Evolutionary conservation across 2,113 vertebrate species (phyloP).

Genomic region (Etia nguti): DNA sequence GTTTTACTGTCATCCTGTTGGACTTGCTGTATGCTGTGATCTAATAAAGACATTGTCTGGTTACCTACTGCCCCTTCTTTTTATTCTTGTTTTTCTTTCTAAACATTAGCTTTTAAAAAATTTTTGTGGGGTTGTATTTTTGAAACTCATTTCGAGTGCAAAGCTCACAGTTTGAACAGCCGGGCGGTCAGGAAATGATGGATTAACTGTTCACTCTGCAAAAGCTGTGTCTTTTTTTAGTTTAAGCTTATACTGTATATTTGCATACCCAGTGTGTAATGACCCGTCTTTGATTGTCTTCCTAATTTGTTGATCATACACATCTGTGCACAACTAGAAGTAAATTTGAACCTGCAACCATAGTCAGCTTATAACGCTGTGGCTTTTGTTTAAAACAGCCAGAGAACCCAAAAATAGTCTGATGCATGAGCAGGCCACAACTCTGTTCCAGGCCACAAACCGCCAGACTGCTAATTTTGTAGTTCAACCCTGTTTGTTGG

Average conservation of each 20-base stretch:
- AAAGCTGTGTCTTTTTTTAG: neutral
- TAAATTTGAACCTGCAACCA: neutral
- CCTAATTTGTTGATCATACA: neutral
- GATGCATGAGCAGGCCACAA: neutral
- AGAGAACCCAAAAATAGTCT: neutral
- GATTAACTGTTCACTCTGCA: neutral
- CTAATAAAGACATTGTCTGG: neutral
- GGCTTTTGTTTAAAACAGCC: neutral
- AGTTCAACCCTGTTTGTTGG: neutral
- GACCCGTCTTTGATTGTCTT: neutral
- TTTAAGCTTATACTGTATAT: slow-evolving; percentile 15
- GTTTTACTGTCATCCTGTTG: neutral
- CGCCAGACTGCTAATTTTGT: neutral
- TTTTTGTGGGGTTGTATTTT: neutral
- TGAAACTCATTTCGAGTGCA: neutral
- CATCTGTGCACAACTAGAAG: neutral
- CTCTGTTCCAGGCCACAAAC: neutral
- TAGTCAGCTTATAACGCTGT: neutral
- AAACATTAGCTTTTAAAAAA: neutral
- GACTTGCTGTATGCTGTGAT: neutral
- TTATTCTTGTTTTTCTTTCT: neutral
- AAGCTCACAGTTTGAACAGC: neutral
- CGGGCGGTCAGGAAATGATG: neutral
- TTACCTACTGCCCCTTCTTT: neutral
- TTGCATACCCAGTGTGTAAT: slow-evolving; percentile 43